Percentiles rank a stretch among this genome's conserved stretches.
These are phyloP conservation scores for Drosophila littoralis DNA, from an alignment of 1,140 invertebrate genomes.

Conservation along the genomic window DNA sequence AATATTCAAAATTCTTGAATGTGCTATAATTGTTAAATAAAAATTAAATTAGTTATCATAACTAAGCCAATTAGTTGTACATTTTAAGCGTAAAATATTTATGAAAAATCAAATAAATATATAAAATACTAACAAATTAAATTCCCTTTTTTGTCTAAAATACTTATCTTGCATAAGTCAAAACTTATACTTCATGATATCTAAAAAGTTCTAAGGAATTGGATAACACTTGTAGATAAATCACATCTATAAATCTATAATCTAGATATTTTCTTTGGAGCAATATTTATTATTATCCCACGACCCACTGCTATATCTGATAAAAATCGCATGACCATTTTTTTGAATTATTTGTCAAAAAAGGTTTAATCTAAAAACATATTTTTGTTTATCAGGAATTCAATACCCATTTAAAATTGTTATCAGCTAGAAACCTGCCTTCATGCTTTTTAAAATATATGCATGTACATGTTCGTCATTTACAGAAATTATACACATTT, in stretches of 20 bases:
- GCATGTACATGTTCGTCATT: background rate
- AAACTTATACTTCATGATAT: too few species aligned
- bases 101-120: slow-evolving; percentile 77
- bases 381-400: slow-evolving; percentile 2
- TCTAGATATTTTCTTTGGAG: too few species aligned
- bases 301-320: background rate
- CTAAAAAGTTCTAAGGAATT: background rate
- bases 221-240: background rate
- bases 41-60: slow-evolving; percentile 60
- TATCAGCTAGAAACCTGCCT: slow-evolving; percentile 3
- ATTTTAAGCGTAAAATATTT: slow-evolving; percentile 76
- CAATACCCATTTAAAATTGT: background rate
- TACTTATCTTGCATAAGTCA: too few species aligned
- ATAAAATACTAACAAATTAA: slow-evolving; percentile 54
- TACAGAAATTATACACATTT: too few species aligned
- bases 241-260: too few species aligned
- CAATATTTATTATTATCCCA: background rate
- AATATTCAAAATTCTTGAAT: slow-evolving; percentile 53
- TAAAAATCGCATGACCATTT: background rate
- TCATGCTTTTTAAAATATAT: background rate
- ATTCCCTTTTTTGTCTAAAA: background rate
- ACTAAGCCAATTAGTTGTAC: slow-evolving; percentile 77
- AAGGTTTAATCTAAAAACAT: background rate
- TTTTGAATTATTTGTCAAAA: background rate
- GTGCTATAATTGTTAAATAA: slow-evolving; percentile 80